These are phyloP conservation scores for Sebastes diaconus DNA, from an alignment of 2,797 vertebrate genomes.

Conservation along the genomic window DNA sequence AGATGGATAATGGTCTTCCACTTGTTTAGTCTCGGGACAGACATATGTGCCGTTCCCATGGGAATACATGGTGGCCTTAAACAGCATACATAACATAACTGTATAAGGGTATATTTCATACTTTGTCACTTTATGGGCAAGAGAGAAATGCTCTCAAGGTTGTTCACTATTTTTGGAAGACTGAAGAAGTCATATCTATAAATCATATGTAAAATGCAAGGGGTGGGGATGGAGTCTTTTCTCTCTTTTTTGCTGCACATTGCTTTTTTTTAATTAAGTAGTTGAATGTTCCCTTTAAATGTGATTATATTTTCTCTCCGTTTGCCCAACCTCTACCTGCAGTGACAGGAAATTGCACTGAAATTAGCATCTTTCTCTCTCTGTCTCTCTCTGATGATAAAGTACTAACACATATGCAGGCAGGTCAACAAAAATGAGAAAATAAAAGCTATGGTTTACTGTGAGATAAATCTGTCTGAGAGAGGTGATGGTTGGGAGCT, in stretches of 20 bases:
- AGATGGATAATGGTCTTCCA: conserved; percentile 24
- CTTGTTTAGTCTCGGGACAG: conserved; percentile 38
- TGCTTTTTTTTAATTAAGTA: not conserved
- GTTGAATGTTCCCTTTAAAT: not conserved
- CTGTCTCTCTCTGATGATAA: not conserved
- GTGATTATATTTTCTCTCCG: not conserved
- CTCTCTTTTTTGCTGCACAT: not conserved
- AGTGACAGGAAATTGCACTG: not conserved
- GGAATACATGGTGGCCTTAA: conserved; percentile 4
- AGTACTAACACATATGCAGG: not conserved
- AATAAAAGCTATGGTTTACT: not conserved
- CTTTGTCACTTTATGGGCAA: not conserved
- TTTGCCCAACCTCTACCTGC: not conserved
- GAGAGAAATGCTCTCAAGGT: not conserved
- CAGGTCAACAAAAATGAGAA: not conserved
- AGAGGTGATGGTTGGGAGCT: not conserved
- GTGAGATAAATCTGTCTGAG: not conserved
- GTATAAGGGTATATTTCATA: not conserved
- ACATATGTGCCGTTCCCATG: conserved; percentile 10
- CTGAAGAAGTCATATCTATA: not conserved
- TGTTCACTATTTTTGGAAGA: not conserved
- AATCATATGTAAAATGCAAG: not conserved
- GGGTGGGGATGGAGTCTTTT: not conserved
- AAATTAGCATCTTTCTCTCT: not conserved
- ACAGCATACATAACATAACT: conserved; percentile 1